These are phyloP conservation scores for Diadema setosum DNA, from an alignment of 35 echinoderm and acorn worm genomes.

Conservation along the genomic window DNA sequence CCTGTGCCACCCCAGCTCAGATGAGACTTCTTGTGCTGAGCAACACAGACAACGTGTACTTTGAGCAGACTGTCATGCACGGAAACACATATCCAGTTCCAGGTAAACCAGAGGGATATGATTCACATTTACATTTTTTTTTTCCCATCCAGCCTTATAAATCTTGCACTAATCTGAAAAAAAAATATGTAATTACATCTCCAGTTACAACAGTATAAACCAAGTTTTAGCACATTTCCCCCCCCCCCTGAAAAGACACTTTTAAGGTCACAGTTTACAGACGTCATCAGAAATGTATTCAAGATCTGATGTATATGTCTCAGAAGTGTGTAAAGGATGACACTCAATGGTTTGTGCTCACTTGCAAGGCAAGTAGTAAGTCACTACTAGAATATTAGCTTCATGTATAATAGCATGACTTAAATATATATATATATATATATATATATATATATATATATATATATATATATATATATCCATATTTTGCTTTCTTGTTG, in stretches of 20 bases:
- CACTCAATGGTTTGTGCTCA: too few relatives aligned
- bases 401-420: too few relatives aligned
- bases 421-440: too few relatives aligned
- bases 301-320: too few relatives aligned
- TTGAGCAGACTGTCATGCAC: conserved; percentile 27
- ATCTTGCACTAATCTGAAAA: too few relatives aligned
- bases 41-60: background rate
- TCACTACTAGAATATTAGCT: too few relatives aligned
- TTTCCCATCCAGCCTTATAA: background rate
- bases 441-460: background rate
- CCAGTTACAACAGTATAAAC: too few relatives aligned
- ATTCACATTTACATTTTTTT: background rate
- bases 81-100: conserved; percentile 16
- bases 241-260: background rate
- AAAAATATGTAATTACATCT: too few relatives aligned
- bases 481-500: background rate
- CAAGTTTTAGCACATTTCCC: background rate
- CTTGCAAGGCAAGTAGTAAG: too few relatives aligned
- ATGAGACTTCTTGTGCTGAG: conserved; percentile 9
- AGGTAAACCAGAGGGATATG: background rate
- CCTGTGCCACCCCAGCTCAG: conserved; percentile 17
- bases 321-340: too few relatives aligned
- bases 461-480: background rate
- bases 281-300: too few relatives aligned
- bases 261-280: background rate